These are phyloP conservation scores for Platycheirus rosarum DNA, from an alignment of 2,888 invertebrate species.

Conservation along the genomic window DNA sequence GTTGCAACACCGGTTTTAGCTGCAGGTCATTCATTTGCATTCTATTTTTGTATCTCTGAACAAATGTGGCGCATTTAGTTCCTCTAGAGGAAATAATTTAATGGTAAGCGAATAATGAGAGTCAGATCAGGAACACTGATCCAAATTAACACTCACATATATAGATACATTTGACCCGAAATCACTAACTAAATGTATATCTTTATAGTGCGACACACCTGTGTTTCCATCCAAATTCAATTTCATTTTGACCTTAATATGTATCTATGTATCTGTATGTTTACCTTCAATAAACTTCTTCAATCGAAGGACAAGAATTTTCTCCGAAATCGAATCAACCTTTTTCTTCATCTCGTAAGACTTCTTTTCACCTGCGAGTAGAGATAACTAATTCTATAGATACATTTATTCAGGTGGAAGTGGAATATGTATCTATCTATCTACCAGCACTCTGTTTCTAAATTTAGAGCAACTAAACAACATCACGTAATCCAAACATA, in stretches of 20 bases:
- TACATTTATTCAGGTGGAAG: conserved; percentile 23
- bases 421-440: not conserved
- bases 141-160: not conserved
- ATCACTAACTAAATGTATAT: not conserved
- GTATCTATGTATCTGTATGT: not conserved
- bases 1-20: conserved; percentile 18
- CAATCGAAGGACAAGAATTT: conserved; percentile 1
- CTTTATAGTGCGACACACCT: not conserved
- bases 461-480: conserved; percentile 61
- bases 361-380: conserved; percentile 25
- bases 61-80: not conserved
- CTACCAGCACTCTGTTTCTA: conserved; percentile 3
- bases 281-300: not conserved
- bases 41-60: conserved; percentile 5
- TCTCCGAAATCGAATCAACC: conserved; percentile 18
- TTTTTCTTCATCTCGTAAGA: conserved; percentile 9
- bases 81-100: not conserved
- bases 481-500: conserved; percentile 53
- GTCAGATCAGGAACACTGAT: not conserved
- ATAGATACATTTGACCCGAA: not conserved
- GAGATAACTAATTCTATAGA: conserved; percentile 24
- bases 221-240: conserved; percentile 2
- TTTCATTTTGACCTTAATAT: conserved; percentile 9
- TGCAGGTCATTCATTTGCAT: conserved; percentile 10
- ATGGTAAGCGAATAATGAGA: not conserved